phyloP scores from a whole-genome alignment of 2,888 invertebrate genomes.

The Stenichneumon culpator region DNA sequence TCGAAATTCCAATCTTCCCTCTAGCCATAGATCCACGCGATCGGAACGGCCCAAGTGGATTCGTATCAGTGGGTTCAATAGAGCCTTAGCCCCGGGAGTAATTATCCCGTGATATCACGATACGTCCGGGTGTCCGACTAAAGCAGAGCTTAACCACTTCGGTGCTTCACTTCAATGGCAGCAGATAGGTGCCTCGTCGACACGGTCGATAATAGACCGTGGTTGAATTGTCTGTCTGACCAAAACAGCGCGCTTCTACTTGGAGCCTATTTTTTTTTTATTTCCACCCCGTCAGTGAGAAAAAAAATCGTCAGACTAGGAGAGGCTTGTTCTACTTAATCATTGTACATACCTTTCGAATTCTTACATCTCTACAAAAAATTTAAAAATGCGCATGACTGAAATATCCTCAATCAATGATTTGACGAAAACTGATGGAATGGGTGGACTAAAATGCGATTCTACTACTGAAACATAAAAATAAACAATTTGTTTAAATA shows the following conservation, averaged over 20 bases:
- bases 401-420: too few relatives aligned
- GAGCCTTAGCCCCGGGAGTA: constrained; percentile 1
- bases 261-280: too few relatives aligned
- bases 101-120: background rate
- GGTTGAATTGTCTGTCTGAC: background rate
- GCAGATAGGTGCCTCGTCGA: background rate
- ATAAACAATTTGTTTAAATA: too few relatives aligned
- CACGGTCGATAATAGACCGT: background rate
- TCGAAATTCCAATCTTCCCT: constrained; percentile 22
- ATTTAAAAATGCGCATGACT: too few relatives aligned
- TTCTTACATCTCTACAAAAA: too few relatives aligned
- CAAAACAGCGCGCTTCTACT: background rate
- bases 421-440: too few relatives aligned
- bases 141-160: constrained; percentile 3
- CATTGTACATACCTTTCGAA: too few relatives aligned
- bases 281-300: too few relatives aligned
- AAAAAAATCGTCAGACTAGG: too few relatives aligned
- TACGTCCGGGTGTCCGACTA: constrained; percentile 3
- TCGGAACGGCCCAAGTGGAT: constrained; percentile 7
- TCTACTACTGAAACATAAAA: too few relatives aligned
- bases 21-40: background rate
- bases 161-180: background rate
- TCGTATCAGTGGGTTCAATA: constrained; percentile 20
- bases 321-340: too few relatives aligned
- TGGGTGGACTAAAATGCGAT: too few relatives aligned